Conservation (phyloP, 1,140 invertebrate species). For the Euura lappo region DNA sequence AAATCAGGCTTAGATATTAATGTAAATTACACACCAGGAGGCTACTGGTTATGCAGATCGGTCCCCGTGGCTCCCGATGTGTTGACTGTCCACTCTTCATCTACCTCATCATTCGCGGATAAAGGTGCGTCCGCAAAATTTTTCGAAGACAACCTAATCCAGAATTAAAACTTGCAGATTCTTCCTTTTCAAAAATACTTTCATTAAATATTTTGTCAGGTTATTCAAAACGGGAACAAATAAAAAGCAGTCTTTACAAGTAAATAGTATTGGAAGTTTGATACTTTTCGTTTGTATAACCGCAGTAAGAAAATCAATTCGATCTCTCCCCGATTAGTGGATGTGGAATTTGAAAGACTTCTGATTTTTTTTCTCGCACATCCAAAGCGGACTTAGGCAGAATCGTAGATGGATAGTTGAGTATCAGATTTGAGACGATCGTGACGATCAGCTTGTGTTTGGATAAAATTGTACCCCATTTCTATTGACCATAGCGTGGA, state of each 20-base stretch:
- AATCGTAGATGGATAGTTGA: no score
- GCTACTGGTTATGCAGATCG: constrained; percentile 48
- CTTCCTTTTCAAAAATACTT: not conserved
- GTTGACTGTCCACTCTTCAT: not conserved
- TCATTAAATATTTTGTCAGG: no score
- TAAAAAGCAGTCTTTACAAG: no score
- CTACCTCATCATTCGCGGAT: not conserved
- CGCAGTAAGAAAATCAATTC: no score
- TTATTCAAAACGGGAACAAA: no score
- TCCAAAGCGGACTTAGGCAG: no score
- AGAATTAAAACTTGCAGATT: not conserved
- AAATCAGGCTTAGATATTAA: constrained; percentile 41
- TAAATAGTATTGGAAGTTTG: no score
- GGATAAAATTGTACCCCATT: not conserved
- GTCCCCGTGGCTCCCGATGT: constrained; percentile 5
- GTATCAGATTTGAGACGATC: no score
- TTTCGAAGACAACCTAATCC: not conserved
- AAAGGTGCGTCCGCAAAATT: not conserved
- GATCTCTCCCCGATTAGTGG: no score
- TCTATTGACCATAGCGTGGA: not conserved
- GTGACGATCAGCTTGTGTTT: not conserved
- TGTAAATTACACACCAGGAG: constrained; percentile 43
- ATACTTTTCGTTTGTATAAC: no score
- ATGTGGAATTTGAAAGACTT: no score
- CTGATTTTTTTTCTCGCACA: no score